Evolutionary conservation across 2,113 vertebrate genomes (phyloP).

Genomic region (Tyto alba): DNA sequence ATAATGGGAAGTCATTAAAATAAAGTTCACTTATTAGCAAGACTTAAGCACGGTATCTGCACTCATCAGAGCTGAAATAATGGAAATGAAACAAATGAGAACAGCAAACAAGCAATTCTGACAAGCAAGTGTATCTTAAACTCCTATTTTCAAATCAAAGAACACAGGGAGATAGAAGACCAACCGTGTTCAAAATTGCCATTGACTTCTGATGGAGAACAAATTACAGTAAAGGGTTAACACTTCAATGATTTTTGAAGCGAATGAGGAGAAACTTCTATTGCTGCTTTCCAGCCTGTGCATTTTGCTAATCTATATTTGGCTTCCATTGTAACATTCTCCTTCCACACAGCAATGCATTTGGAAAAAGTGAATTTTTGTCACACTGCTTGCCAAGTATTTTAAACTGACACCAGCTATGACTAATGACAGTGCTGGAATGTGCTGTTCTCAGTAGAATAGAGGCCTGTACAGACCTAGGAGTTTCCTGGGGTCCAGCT

Average conservation of each 20-base stretch:
- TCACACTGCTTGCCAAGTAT: conserved; percentile 71
- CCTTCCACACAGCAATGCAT: conserved; percentile 55
- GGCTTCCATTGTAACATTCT: conserved; percentile 52
- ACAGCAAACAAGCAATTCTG: conserved; percentile 37
- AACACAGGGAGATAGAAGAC: background rate
- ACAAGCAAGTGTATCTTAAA: conserved; percentile 48
- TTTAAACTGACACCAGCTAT: conserved; percentile 71
- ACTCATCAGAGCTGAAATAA: background rate
- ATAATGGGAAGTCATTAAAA: background rate
- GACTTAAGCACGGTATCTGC: background rate
- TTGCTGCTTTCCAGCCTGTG: conserved; percentile 33
- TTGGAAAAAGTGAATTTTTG: conserved; percentile 70
- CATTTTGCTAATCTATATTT: conserved; percentile 55
- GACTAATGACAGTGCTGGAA: conserved; percentile 76
- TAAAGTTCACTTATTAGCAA: background rate
- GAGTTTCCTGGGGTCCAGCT: conserved; percentile 79
- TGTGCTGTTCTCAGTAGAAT: conserved; percentile 74
- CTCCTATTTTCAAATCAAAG: background rate
- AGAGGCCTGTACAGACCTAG: conserved; percentile 74
- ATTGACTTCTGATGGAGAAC: background rate
- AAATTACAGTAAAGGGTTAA: conserved; percentile 29
- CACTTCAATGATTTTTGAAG: background rate
- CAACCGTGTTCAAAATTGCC: background rate
- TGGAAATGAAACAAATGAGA: conserved; percentile 23
- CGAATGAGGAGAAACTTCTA: background rate